These are phyloP conservation scores for Megalopta genalis DNA, from an alignment of 1,140 invertebrate genomes.

Conservation along the genomic window DNA sequence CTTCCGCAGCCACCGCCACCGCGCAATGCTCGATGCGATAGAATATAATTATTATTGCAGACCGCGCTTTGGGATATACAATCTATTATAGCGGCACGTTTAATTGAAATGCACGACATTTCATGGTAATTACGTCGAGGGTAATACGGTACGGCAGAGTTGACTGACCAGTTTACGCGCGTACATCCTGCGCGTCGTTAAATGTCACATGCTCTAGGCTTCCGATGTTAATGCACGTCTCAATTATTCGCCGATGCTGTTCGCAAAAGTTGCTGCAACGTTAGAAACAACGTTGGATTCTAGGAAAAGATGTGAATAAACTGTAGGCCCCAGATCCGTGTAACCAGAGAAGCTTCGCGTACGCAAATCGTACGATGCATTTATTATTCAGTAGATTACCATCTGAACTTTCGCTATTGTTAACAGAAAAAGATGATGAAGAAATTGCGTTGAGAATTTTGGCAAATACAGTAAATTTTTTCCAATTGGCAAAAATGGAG, in stretches of 20 bases:
- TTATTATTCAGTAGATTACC: too few species aligned
- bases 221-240: constrained; percentile 8
- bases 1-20: not conserved
- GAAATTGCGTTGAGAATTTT: too few species aligned
- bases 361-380: too few species aligned
- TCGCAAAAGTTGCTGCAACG: not conserved
- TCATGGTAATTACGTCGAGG: constrained; percentile 29
- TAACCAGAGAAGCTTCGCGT: too few species aligned
- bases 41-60: constrained; percentile 30
- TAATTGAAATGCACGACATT: constrained; percentile 31
- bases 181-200: constrained; percentile 24
- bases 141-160: constrained; percentile 12
- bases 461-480: too few species aligned
- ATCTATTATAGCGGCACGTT: constrained; percentile 11
- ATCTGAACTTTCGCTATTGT: too few species aligned
- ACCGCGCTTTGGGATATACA: not conserved
- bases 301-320: too few species aligned
- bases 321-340: too few species aligned
- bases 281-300: too few species aligned
- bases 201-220: constrained; percentile 1
- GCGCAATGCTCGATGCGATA: not conserved
- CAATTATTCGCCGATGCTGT: constrained; percentile 1
- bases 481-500: too few species aligned
- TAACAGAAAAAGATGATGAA: too few species aligned
- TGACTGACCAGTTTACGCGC: constrained; percentile 16